Evolutionary conservation across 2,113 vertebrate genomes (phyloP), one percentile per base, ranked within the genome.

Genomic region (Gobio gobio): DNA sequence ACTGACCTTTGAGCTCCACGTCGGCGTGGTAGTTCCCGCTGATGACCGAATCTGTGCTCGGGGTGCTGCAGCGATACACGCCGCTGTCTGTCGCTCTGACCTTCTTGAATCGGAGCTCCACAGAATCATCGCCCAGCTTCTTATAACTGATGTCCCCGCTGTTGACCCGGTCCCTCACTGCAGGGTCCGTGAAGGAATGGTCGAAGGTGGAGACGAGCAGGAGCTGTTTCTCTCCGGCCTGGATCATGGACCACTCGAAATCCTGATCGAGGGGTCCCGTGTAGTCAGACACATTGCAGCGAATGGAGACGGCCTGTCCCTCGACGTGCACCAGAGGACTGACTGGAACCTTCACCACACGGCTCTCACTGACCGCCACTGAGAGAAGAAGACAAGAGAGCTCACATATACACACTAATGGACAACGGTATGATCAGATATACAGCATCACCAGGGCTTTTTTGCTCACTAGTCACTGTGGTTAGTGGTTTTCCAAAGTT

Each of bases 201-300:
- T 96, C 96, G 91, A 95, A 95, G 49, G 95, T 97, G 88, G 96
- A 96, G 83, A 96, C 88, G 3, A 97, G 89, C 78, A 84, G 83
- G 87, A 95, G 2, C 0, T 85, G 88, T 73, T 78, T 20, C 24
- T 78, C 72, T 2, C 13, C 83, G 6, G 26, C 63, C 2, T 85
- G n/a, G 0, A 96, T 92, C 70, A 84, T 10, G 26, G 86, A 92
- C 96, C 96, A 97, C 45, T 97, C 96, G 84, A 97, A 97, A 89
- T 96, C 98, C 92, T 99, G 98, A 33, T 99, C 98, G 0, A 92
- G 91, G 36, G 97, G 98, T 16, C 98, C 98, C 0, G 95, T 93
- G 0, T 99, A 99, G 0, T 97, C 94, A 0, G 82, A 95, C 33
- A 99, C 98, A 0, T 95, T 94, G 91, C 98, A 99, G 29, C 93